Evolutionary conservation across 2,797 vertebrate genomes (phyloP), one percentile per base, ranked within the genome.

Genomic region (Girardinus metallicus): DNA sequence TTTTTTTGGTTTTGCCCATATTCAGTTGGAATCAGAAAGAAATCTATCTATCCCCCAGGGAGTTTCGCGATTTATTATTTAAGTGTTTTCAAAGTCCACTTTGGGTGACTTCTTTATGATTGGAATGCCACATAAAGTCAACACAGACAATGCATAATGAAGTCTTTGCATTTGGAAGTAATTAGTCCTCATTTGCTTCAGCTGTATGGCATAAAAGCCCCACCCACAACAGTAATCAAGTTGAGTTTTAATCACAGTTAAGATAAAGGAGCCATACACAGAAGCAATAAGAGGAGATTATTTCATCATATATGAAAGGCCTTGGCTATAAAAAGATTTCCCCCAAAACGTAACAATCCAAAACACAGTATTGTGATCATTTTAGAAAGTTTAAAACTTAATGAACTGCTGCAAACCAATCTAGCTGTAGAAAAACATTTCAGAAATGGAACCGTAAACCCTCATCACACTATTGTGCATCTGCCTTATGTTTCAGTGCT

Each of bases 181-280:
- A 66, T 66, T 71, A 73, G 8, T 70, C 18, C 29, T n/a, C 4
- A 34, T 44, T 77, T 81, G 71, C 80, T 77, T 55, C 23, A 74
- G 16, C 75, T 82, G 39, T 46, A 47, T 21, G 39, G 57, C 15
- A 77, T 43, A 64, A 34, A 49, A 64, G 34, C n/a, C 12, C 46
- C 46, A 18, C 7, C 44, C 68, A 77, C 64, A 41, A 82, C 44
- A 26, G 57, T 41, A 49, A 71, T 49, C 71, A 43, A 41, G 15
- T 18, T 71, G 23, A 73, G 55, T 49, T 76, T 23, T 23, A 75
- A 76, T 72, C 34, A 51, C 29, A 2, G 11, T 34, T 26, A 73
- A 73, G 74, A 73, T 36, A 53, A 74, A 76, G 12, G 8, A 68
- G 44, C 23, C 51, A 66, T 66, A 36, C 23, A 77, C 1, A 76